Percentiles rank a stretch among this genome's conserved stretches.
phyloP scores from a whole-genome alignment of 1,140 invertebrate species.

The Trinorchestia longiramus region DNA sequence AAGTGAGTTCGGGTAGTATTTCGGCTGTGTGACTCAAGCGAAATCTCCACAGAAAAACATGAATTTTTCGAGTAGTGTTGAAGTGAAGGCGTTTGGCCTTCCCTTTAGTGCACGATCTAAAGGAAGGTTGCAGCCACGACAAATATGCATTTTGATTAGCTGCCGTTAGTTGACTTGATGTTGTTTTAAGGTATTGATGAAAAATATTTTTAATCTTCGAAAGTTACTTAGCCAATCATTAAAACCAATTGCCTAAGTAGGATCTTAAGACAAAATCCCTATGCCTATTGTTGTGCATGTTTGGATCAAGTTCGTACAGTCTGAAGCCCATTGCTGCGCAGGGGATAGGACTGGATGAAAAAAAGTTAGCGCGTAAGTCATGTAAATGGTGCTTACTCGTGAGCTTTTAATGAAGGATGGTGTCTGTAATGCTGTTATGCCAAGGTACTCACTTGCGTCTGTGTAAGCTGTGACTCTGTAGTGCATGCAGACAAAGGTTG shows the following conservation, averaged over 20 bases:
- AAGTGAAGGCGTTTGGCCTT: not conserved
- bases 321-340: not conserved
- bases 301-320: not conserved
- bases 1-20: no score
- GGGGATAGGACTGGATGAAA: no score
- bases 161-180: not conserved
- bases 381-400: no score
- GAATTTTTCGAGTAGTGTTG: not conserved
- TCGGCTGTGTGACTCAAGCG: no score
- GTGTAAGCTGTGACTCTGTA: no score
- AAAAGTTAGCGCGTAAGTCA: no score
- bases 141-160: not conserved
- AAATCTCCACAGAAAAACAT: not conserved
- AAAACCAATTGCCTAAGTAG: not conserved
- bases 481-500: no score
- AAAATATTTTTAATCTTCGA: not conserved
- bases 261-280: not conserved
- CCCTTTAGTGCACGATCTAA: not conserved
- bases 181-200: not conserved
- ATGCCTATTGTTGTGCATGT: not conserved
- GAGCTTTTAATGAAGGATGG: no score
- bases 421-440: no score
- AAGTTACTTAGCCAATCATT: not conserved
- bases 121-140: not conserved
- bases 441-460: no score